phyloP scores from a whole-genome alignment of 2,888 invertebrate genomes.

The Pollenia griseotomentosa region DNA sequence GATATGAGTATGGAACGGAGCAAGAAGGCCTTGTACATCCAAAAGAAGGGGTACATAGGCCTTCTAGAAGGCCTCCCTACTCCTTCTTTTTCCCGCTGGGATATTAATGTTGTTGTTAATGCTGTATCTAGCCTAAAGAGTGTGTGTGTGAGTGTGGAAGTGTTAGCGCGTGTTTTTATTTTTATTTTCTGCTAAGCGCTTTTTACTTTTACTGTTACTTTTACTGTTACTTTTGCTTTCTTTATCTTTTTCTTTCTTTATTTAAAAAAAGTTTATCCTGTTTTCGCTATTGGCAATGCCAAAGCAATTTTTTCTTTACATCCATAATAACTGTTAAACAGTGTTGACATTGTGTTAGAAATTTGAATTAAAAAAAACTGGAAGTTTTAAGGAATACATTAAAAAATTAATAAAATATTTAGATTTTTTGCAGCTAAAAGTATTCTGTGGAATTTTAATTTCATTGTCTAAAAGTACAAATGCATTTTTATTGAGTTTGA shows the following conservation, averaged over 20 bases:
- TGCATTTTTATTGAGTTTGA: too few relatives aligned
- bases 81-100: too few relatives aligned
- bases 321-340: neutral
- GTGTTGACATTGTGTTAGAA: neutral
- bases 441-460: too few relatives aligned
- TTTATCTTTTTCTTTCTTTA: neutral
- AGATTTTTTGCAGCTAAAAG: too few relatives aligned
- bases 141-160: slow-evolving; percentile 28
- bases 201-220: slow-evolving; percentile 11
- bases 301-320: slow-evolving; percentile 2
- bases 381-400: too few relatives aligned
- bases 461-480: too few relatives aligned
- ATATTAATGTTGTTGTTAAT: slow-evolving; percentile 74
- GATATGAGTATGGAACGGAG: too few relatives aligned
- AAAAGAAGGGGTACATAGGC: too few relatives aligned
- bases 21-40: too few relatives aligned
- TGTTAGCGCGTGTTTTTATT: slow-evolving; percentile 35
- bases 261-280: neutral
- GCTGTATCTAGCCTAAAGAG: neutral
- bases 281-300: slow-evolving; percentile 45
- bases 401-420: too few relatives aligned
- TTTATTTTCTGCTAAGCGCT: slow-evolving; percentile 26
- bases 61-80: too few relatives aligned
- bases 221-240: neutral
- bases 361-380: neutral